phyloP scores from a whole-genome alignment of 2,797 vertebrate genomes.

The Macroramphosus scolopax region DNA sequence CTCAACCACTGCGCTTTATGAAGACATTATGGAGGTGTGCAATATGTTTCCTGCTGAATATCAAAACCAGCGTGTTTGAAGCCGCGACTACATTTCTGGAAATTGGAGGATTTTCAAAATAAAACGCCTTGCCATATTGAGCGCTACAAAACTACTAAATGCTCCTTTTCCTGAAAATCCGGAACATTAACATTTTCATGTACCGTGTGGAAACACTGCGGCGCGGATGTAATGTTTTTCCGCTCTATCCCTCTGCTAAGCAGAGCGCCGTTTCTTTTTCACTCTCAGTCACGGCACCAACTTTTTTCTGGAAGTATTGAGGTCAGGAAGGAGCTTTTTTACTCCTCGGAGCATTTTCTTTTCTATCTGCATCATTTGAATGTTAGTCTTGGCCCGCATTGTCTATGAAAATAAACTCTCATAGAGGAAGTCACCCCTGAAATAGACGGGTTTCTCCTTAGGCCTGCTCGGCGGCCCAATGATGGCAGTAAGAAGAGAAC shows the following conservation, averaged over 20 bases:
- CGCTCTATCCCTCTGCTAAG: too few species aligned
- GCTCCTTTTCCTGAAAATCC: slow-evolving; percentile 42
- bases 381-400: slow-evolving; percentile 76
- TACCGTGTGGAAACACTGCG: slow-evolving; percentile 31
- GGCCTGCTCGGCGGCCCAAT: slow-evolving; percentile 74
- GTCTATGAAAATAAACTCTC: slow-evolving; percentile 76
- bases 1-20: slow-evolving; percentile 36
- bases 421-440: slow-evolving; percentile 76
- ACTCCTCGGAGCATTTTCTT: slow-evolving; percentile 59
- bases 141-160: slow-evolving; percentile 53
- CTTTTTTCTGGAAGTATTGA: slow-evolving; percentile 36
- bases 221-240: slow-evolving; percentile 37
- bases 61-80: slow-evolving; percentile 36
- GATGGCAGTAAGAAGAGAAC: slow-evolving; percentile 57
- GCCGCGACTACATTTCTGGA: too few species aligned
- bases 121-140: slow-evolving; percentile 43
- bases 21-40: slow-evolving; percentile 12
- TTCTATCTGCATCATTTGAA: slow-evolving; percentile 58
- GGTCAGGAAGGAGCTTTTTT: slow-evolving; percentile 70
- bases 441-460: slow-evolving; percentile 70
- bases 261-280: slow-evolving; percentile 50
- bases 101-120: slow-evolving; percentile 47
- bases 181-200: slow-evolving; percentile 40
- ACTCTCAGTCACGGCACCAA: slow-evolving; percentile 24
- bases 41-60: too few species aligned